Percentiles rank a stretch among this genome's conserved stretches.
Conservation (phyloP, 2,113 vertebrate species). For the Muntiacus muntjak region DNA sequence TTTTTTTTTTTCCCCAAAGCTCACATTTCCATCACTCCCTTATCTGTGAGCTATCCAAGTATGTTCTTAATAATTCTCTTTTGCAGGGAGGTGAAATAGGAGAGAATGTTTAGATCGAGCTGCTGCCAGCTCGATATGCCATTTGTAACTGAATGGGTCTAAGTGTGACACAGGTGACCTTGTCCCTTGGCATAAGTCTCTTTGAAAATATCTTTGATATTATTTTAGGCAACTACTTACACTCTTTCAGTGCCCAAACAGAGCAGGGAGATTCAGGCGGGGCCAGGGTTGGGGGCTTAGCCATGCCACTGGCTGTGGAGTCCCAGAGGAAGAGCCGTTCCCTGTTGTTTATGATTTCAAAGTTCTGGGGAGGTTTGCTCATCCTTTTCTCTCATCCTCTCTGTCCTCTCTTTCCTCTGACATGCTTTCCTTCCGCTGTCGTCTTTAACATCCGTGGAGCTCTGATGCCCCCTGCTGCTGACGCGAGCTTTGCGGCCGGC, state of each 20-base stretch:
- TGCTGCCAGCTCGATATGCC: neutral
- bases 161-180: neutral
- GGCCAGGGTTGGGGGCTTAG: no score
- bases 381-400: neutral
- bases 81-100: fast-evolving
- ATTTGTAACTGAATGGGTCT: neutral
- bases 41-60: neutral
- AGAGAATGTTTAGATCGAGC: neutral
- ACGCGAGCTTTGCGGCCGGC: neutral
- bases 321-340: neutral
- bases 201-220: neutral
- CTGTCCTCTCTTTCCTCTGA: neutral
- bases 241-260: neutral
- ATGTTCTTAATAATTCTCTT: neutral
- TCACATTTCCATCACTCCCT: neutral
- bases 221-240: neutral
- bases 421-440: no score
- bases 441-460: conserved; percentile 65
- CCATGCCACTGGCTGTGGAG: neutral
- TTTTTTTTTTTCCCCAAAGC: neutral
- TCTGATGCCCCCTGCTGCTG: conserved; percentile 79
- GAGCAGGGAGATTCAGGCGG: neutral
- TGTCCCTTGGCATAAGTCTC: neutral
- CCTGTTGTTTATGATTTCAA: neutral
- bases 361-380: neutral